Evolutionary conservation across 2,888 invertebrate species (phyloP), one percentile per base, ranked within the genome.

Genomic region (Pasiphila rectangulata): DNA sequence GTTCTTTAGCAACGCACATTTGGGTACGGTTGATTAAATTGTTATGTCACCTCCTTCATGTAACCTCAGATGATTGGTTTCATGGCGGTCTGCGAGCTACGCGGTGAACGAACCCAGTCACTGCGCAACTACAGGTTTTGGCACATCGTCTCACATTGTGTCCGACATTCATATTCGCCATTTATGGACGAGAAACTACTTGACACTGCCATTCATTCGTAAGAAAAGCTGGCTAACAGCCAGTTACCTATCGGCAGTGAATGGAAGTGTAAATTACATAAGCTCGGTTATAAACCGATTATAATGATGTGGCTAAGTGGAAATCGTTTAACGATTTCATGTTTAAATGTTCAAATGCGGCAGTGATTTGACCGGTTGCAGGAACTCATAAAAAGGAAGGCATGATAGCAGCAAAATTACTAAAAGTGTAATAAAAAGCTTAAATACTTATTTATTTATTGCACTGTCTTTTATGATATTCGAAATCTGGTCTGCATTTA

Each of bases 51-150:
- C 56, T 61, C 61, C 61, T 63, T 70, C 68, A 62, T 71, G 72
- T 68, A 73, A 70, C 70, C 20, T 49, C 44, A 72, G 70, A 78
- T 81, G 80, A 83, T 82, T 75, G 80, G 81, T 79, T 78, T 72
- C 64, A 66, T 64, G 64, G 63, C 64, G 57, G 60, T 63, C 57
- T 57, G 56, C 63, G 59, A 65, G 69, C 66, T 66, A 45, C 45
- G 71, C 83, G 87, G 87, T 87, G 79, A 87, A 87, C 79, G 87
- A 87, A 85, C 87, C 77, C 76, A 79, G 80, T 80, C 79, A 79
- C 77, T 71, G 68, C 61, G 64, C 70, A 65, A 67, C 72, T 79
- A 80, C 86, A 76, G 80, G 85, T 87, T 87, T 83, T 75, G 83
- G 82, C 63, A 67, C 75, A 68, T 62, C 57, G 66, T 61, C 68